Conservation (phyloP, 1,140 invertebrate genomes). For the Rhyzopertha dominica region DNA sequence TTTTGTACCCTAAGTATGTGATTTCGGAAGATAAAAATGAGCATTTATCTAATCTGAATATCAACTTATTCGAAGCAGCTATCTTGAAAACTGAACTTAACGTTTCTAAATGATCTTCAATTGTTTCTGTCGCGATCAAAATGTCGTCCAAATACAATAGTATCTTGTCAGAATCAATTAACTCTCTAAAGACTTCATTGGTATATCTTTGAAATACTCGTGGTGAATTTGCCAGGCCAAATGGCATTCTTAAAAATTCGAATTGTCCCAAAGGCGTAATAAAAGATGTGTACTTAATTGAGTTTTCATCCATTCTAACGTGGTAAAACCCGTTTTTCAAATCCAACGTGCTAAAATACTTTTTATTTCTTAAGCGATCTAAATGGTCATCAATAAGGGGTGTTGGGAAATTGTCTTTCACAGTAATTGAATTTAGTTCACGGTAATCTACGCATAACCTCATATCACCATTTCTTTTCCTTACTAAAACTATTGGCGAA, state of each 20-base stretch:
- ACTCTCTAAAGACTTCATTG: conserved; percentile 10
- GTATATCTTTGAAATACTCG: conserved; percentile 30
- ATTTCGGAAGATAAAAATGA: conserved; percentile 10
- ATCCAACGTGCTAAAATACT: conserved; percentile 33
- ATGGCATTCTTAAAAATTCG: conserved; percentile 32
- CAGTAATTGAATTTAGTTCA: no score
- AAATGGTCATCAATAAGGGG: conserved; percentile 29
- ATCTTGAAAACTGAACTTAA: conserved; percentile 11
- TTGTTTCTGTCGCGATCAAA: conserved; percentile 12
- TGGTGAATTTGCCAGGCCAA: conserved; percentile 34
- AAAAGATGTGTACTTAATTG: conserved; percentile 34
- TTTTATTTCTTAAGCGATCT: conserved; percentile 17
- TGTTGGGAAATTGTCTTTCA: conserved; percentile 33
- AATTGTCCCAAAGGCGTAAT: conserved; percentile 29
- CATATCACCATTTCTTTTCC: no score
- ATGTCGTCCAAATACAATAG: conserved; percentile 24
- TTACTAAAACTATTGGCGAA: no score
- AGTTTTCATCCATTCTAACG: conserved; percentile 32
- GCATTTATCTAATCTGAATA: conserved; percentile 12
- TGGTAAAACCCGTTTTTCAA: conserved; percentile 29
- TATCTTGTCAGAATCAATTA: conserved; percentile 8
- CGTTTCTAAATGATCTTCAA: conserved; percentile 13
- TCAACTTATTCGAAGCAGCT: conserved; percentile 8
- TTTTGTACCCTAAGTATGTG: conserved; percentile 16
- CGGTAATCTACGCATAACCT: no score